These are phyloP conservation scores for Excalfactoria chinensis DNA, from an alignment of 2,113 vertebrate genomes.

Conservation along the genomic window DNA sequence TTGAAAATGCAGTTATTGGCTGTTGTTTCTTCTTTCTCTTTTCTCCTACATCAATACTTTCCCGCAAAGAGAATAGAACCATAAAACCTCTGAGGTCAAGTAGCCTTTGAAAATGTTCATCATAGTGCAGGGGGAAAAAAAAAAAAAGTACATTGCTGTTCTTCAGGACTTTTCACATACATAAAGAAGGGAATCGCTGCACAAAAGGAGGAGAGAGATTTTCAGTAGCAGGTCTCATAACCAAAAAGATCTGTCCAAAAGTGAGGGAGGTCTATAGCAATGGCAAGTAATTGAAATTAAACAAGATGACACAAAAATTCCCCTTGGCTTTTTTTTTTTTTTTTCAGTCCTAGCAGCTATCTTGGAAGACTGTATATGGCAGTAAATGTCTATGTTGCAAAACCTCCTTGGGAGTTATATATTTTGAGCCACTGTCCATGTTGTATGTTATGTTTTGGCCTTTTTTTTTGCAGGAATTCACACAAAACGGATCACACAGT, in stretches of 20 bases:
- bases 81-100: slow-evolving; percentile 58
- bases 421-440: neutral
- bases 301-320: neutral
- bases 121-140: neutral
- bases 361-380: neutral
- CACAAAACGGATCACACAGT: neutral
- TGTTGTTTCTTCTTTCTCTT: slow-evolving; percentile 44
- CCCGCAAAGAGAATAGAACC: slow-evolving; percentile 41
- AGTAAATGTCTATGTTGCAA: neutral
- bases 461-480: neutral
- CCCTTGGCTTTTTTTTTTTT: neutral
- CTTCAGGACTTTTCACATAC: slow-evolving; percentile 14
- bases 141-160: slow-evolving; percentile 36
- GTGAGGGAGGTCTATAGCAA: neutral
- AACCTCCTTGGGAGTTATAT: neutral
- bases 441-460: neutral
- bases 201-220: neutral
- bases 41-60: slow-evolving; percentile 58
- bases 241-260: neutral
- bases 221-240: neutral
- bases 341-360: neutral
- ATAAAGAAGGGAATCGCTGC: slow-evolving; percentile 3
- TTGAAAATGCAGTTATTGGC: slow-evolving; percentile 63
- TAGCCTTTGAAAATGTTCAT: slow-evolving; percentile 60
- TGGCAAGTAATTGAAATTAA: neutral